Conservation (phyloP, 2,797 vertebrate genomes). For the Cynopterus sphinx region DNA sequence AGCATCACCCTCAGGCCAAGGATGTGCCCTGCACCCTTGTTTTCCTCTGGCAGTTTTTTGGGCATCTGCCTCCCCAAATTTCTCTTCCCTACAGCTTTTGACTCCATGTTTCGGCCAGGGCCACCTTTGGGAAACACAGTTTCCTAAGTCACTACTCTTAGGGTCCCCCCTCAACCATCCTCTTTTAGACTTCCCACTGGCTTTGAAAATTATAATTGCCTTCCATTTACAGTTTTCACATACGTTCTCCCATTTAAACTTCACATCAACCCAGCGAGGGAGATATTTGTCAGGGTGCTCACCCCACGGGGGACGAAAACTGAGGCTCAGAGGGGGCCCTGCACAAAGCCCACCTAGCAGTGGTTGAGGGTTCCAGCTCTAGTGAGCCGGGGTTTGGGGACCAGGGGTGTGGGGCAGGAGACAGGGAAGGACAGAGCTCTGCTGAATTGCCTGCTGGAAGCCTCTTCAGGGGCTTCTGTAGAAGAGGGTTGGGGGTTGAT, state of each 20-base stretch:
- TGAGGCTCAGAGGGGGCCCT: not conserved
- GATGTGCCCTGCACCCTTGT: accelerated
- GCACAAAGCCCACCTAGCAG: not conserved
- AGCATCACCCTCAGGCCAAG: too few relatives aligned
- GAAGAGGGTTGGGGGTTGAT: too few relatives aligned
- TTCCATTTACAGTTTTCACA: not conserved
- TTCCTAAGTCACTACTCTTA: not conserved
- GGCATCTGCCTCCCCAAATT: not conserved
- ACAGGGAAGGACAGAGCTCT: not conserved
- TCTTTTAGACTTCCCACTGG: not conserved
- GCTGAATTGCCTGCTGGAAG: not conserved
- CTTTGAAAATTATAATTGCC: not conserved
- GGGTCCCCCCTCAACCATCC: not conserved
- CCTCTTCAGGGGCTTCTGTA: not conserved
- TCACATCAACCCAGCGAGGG: not conserved
- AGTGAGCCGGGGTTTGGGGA: not conserved
- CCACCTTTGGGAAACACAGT: not conserved
- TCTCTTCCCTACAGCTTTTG: not conserved
- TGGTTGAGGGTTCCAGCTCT: not conserved
- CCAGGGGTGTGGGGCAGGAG: too few relatives aligned
- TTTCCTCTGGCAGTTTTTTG: not conserved
- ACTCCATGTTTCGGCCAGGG: not conserved
- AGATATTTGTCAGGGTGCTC: not conserved
- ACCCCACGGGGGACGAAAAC: not conserved
- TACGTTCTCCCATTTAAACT: not conserved